These are phyloP conservation scores for Cebidichthys violaceus DNA, from an alignment of 2,113 vertebrate species.

Conservation along the genomic window DNA sequence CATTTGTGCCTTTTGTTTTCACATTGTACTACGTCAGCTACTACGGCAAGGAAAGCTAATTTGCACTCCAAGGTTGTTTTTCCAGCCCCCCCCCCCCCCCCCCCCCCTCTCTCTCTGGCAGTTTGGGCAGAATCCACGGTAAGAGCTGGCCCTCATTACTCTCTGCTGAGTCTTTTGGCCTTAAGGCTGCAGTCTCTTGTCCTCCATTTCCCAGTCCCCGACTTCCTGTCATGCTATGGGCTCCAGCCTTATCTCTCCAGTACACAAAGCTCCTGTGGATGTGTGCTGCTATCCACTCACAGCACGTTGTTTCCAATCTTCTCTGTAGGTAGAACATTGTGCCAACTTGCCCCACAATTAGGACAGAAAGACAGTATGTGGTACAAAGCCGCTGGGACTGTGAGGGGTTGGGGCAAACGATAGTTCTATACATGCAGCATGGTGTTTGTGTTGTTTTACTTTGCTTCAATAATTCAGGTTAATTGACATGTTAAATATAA, in stretches of 20 bases:
- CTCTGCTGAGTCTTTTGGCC: slow-evolving; percentile 72
- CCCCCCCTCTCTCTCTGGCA: slow-evolving; percentile 37
- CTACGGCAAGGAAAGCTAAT: slow-evolving; percentile 45
- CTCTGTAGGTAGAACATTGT: slow-evolving; percentile 50
- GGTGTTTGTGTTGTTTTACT: slow-evolving; percentile 5
- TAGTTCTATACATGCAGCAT: slow-evolving; percentile 4
- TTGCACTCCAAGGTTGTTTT: slow-evolving; percentile 61
- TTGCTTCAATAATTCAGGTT: background rate
- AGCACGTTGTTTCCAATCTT: slow-evolving; percentile 66
- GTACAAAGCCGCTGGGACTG: slow-evolving; percentile 36
- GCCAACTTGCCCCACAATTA: slow-evolving; percentile 67
- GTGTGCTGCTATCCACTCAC: slow-evolving; percentile 70
- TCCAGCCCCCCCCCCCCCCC: slow-evolving; percentile 14
- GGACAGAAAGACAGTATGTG: slow-evolving; percentile 51
- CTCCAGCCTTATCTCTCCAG: slow-evolving; percentile 71
- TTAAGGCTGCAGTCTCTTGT: slow-evolving; percentile 65
- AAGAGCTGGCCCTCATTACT: slow-evolving; percentile 76
- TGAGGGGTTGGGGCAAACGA: slow-evolving; percentile 29
- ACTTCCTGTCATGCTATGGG: slow-evolving; percentile 61
- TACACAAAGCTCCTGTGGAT: slow-evolving; percentile 78
- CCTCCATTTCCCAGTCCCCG: slow-evolving; percentile 58
- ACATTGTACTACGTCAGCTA: slow-evolving; percentile 43
- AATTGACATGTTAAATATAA: slow-evolving; percentile 1
- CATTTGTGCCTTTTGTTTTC: slow-evolving; percentile 60
- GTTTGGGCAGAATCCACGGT: slow-evolving; percentile 52